phyloP scores from a whole-genome alignment of 2,113 vertebrate genomes.

The Scophthalmus maximus region DNA sequence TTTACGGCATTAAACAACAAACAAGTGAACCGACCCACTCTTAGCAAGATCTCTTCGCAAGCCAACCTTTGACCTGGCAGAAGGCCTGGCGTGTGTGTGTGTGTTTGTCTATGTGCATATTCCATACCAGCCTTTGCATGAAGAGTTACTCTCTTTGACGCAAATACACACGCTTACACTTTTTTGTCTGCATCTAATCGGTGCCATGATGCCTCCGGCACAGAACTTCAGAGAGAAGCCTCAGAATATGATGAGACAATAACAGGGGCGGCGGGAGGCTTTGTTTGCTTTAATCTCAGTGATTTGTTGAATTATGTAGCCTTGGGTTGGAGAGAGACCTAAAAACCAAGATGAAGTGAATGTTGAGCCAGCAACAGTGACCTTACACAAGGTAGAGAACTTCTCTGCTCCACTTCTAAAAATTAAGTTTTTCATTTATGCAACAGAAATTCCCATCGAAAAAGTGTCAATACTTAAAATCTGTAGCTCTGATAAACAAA shows the following conservation, averaged over 20 bases:
- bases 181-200: constrained; percentile 3
- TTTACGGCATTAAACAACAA: constrained; percentile 35
- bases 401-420: background rate
- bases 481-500: background rate
- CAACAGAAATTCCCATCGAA: background rate
- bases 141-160: background rate
- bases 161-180: background rate
- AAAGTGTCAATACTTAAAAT: background rate
- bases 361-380: background rate
- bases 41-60: constrained; percentile 41
- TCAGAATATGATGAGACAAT: constrained; percentile 1
- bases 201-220: background rate
- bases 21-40: constrained; percentile 24
- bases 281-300: background rate
- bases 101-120: background rate
- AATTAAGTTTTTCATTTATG: background rate
- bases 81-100: constrained; percentile 24
- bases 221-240: background rate
- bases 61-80: constrained; percentile 54
- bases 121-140: background rate
- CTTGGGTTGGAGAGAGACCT: background rate
- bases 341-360: background rate
- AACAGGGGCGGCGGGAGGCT: background rate
- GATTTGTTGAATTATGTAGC: background rate
- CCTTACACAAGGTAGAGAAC: background rate